Evolutionary conservation across 2,888 invertebrate species (phyloP).

Genomic region (Watsonalla binaria): DNA sequence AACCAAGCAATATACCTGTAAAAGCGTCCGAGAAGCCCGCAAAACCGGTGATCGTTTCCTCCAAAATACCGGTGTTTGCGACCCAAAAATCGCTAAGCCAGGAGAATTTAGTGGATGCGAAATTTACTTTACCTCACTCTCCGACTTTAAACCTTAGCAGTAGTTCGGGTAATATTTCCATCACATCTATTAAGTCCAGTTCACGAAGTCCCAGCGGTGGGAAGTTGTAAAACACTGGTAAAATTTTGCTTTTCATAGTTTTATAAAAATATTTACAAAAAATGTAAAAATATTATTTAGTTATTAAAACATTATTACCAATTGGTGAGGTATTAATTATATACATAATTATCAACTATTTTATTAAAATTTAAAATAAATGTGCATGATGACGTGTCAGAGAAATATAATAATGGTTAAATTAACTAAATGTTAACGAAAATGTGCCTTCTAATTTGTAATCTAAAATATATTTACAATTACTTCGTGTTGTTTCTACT

Average conservation of each 20-base stretch:
- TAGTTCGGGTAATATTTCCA: conserved; percentile 72
- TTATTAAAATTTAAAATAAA: too few relatives aligned
- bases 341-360: not conserved
- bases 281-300: too few relatives aligned
- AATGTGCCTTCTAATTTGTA: conserved; percentile 26
- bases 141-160: conserved; percentile 59
- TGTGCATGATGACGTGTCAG: not conserved
- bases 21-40: conserved; percentile 50
- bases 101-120: conserved; percentile 65
- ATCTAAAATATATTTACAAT: conserved; percentile 7
- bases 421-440: conserved; percentile 8
- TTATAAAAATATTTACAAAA: not conserved
- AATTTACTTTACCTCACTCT: conserved; percentile 59
- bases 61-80: conserved; percentile 74
- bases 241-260: conserved; percentile 7
- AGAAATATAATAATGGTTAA: conserved; percentile 4
- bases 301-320: too few relatives aligned
- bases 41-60: conserved; percentile 55
- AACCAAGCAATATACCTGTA: conserved; percentile 72
- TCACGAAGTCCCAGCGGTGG: conserved; percentile 77
- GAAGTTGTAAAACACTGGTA: conserved; percentile 34
- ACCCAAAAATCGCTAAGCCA: conserved; percentile 73
- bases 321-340: not conserved
- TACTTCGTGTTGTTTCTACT: not conserved
- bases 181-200: conserved; percentile 81